phyloP scores from a whole-genome alignment of 2,888 invertebrate species.

The Trichogramma dendrolimi region DNA sequence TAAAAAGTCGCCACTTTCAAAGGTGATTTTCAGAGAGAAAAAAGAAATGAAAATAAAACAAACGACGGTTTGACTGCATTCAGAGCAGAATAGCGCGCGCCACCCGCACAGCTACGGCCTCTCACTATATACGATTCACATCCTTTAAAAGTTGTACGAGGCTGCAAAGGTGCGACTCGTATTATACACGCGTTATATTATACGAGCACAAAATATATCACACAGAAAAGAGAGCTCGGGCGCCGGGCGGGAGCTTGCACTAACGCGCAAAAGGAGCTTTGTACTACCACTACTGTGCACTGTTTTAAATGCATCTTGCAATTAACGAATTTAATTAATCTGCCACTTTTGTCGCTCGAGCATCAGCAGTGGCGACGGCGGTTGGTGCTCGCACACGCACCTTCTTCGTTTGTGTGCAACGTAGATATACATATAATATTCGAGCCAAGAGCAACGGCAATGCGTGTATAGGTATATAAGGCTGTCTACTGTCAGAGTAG shows the following conservation, averaged over 20 bases:
- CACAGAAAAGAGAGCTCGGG: too few species aligned
- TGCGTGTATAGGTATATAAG: too few species aligned
- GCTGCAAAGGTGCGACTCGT: too few species aligned
- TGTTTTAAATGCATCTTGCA: conserved; percentile 47
- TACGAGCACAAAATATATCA: too few species aligned
- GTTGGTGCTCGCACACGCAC: too few species aligned
- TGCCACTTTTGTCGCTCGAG: conserved; percentile 33
- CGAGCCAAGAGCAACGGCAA: too few species aligned
- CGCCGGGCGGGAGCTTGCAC: conserved; percentile 9
- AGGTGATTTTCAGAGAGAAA: neutral
- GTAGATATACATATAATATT: too few species aligned
- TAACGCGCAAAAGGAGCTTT: neutral
- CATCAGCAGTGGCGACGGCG: too few species aligned
- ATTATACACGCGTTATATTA: too few species aligned
- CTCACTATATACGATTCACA: neutral
- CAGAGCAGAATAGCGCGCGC: neutral
- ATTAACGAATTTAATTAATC: conserved; percentile 52
- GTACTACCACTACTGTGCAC: neutral
- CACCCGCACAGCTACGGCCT: neutral
- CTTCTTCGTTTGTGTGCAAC: too few species aligned
- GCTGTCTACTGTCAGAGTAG: too few species aligned
- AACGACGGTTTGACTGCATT: neutral
- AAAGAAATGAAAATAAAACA: neutral
- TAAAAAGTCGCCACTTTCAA: neutral
- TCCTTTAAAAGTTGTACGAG: too few species aligned